phyloP scores from a whole-genome alignment of 2,797 vertebrate species.

The Artibeus jamaicensis region DNA sequence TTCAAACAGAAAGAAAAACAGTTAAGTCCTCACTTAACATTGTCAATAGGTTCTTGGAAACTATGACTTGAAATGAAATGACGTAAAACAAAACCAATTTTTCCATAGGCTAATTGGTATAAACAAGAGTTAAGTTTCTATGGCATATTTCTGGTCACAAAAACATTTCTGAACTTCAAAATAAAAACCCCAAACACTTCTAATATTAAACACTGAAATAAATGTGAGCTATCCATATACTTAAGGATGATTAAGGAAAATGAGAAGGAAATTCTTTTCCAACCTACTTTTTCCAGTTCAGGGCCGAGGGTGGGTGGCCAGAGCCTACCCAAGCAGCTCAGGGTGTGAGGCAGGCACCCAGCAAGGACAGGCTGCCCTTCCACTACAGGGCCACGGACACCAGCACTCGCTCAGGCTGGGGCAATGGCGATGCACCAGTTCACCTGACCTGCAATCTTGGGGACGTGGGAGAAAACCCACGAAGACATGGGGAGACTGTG shows the following conservation, averaged over 20 bases:
- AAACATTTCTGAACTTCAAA: not conserved
- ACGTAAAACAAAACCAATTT: not conserved
- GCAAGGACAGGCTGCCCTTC: not conserved
- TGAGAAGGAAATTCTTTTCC: not conserved
- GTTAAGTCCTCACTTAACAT: not conserved
- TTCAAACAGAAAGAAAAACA: constrained; percentile 43
- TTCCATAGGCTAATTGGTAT: not conserved
- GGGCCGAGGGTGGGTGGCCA: not conserved
- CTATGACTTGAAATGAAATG: not conserved
- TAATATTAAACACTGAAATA: not conserved
- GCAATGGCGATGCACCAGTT: not conserved
- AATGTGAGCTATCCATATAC: not conserved
- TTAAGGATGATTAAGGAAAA: not conserved
- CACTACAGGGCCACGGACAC: no score
- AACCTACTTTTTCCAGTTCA: not conserved
- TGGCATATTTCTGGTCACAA: not conserved
- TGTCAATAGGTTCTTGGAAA: not conserved
- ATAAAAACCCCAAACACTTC: not conserved
- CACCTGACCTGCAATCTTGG: not conserved
- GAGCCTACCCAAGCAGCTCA: not conserved
- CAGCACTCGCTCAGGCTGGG: not conserved
- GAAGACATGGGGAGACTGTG: not conserved
- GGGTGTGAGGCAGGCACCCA: not conserved
- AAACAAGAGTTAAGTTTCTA: not conserved
- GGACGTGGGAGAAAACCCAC: not conserved